phyloP scores from a whole-genome alignment of 2,888 invertebrate species.

The Mayetiola destructor region DNA sequence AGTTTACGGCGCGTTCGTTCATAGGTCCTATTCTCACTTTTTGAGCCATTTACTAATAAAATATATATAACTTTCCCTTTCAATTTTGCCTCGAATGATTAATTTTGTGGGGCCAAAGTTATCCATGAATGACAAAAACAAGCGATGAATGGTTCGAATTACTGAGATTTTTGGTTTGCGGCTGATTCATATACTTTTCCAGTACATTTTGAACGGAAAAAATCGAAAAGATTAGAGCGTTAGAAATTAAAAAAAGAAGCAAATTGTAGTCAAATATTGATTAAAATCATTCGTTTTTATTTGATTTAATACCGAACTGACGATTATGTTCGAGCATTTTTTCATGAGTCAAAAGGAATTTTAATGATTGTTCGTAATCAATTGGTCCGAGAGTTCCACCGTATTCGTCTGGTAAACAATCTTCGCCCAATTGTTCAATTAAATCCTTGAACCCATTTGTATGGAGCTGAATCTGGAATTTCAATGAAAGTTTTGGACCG shows the following conservation, averaged over 20 bases:
- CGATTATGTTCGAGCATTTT: neutral
- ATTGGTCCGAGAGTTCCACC: neutral
- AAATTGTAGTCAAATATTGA: no score
- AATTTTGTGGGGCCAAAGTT: no score
- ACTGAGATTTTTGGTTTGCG: no score
- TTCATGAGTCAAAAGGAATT: neutral
- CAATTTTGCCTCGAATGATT: no score
- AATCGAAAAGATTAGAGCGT: neutral
- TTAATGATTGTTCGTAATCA: constrained; percentile 5
- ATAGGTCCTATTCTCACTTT: no score
- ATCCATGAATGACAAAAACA: no score
- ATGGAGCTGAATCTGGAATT: neutral
- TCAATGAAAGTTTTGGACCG: neutral
- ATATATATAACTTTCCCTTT: no score
- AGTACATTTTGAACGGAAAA: neutral
- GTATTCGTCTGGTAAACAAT: neutral
- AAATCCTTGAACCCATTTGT: neutral
- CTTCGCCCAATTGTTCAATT: neutral
- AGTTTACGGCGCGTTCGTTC: no score
- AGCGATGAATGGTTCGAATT: no score
- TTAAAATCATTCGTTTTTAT: neutral
- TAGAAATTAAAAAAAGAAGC: neutral
- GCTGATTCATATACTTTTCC: no score
- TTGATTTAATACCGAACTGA: neutral
- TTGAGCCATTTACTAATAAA: no score